Conservation (phyloP, 2,797 vertebrate species). For the Danio albolineatus region DNA sequence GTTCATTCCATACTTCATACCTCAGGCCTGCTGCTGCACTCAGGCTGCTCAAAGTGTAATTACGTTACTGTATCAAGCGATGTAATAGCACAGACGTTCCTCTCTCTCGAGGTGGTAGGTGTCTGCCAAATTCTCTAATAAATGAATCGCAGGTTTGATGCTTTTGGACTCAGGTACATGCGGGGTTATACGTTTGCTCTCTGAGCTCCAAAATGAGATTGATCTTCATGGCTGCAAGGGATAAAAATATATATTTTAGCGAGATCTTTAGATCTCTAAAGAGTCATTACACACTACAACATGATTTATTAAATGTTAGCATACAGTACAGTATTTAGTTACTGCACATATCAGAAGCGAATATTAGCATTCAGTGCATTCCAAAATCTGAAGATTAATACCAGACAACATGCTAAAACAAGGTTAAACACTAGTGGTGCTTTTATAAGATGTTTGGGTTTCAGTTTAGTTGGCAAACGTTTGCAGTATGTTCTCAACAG, state of each 20-base stretch:
- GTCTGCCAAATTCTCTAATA: conserved; percentile 54
- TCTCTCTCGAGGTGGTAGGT: conserved; percentile 33
- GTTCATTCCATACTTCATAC: conserved; percentile 14
- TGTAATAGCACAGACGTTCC: conserved; percentile 39
- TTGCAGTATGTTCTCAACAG: too few species aligned
- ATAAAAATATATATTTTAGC: conserved; percentile 36
- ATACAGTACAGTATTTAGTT: background rate
- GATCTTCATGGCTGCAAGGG: conserved; percentile 67
- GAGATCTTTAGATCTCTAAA: conserved; percentile 8
- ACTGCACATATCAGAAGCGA: background rate
- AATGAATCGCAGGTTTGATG: conserved; percentile 74
- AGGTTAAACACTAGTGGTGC: too few species aligned
- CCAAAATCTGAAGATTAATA: too few species aligned
- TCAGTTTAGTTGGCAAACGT: too few species aligned
- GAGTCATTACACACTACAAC: background rate
- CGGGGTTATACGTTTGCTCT: conserved; percentile 58
- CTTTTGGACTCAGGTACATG: conserved; percentile 69
- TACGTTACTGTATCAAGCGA: conserved; percentile 27
- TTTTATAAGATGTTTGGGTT: too few species aligned
- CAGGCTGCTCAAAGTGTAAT: conserved; percentile 39
- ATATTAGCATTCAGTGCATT: background rate
- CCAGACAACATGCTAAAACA: too few species aligned
- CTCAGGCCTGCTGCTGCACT: conserved; percentile 34
- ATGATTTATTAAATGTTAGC: background rate
- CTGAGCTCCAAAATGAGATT: conserved; percentile 74